These are phyloP conservation scores for Cephalopholis sonnerati DNA, from an alignment of 2,113 vertebrate genomes.

Conservation along the genomic window DNA sequence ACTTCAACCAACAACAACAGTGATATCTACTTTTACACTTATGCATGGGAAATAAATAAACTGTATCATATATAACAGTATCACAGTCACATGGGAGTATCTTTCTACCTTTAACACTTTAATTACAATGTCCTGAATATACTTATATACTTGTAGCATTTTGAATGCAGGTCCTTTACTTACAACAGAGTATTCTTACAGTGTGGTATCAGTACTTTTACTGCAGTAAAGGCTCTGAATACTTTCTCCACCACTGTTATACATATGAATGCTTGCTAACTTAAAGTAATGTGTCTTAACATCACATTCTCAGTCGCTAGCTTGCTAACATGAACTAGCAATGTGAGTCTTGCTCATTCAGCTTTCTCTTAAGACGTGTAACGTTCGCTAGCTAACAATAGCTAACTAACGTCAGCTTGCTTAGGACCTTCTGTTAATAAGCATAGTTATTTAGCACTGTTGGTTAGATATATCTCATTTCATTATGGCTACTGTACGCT, in stretches of 20 bases:
- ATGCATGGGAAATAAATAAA: too few relatives aligned
- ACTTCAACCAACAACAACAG: too few relatives aligned
- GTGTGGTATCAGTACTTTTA: too few relatives aligned
- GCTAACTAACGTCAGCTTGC: constrained; percentile 20
- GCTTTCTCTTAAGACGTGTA: constrained; percentile 57
- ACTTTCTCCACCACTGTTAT: not conserved
- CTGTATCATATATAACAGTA: too few relatives aligned
- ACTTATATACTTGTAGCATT: not conserved
- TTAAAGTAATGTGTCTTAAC: not conserved
- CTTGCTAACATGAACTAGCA: constrained; percentile 46
- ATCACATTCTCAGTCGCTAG: constrained; percentile 6
- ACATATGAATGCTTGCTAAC: not conserved
- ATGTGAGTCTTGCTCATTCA: constrained; percentile 54
- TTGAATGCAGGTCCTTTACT: not conserved
- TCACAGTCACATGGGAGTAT: too few relatives aligned
- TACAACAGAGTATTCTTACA: not conserved
- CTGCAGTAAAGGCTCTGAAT: not conserved
- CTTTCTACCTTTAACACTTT: not conserved
- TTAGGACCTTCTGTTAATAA: not conserved
- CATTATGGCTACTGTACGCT: not conserved
- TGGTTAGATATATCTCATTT: accelerated
- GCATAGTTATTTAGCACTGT: not conserved
- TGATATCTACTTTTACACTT: not conserved
- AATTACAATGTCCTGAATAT: not conserved
- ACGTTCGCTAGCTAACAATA: constrained; percentile 58